Conservation (phyloP, 2,888 invertebrate genomes). For the Entomobrya proxima region DNA sequence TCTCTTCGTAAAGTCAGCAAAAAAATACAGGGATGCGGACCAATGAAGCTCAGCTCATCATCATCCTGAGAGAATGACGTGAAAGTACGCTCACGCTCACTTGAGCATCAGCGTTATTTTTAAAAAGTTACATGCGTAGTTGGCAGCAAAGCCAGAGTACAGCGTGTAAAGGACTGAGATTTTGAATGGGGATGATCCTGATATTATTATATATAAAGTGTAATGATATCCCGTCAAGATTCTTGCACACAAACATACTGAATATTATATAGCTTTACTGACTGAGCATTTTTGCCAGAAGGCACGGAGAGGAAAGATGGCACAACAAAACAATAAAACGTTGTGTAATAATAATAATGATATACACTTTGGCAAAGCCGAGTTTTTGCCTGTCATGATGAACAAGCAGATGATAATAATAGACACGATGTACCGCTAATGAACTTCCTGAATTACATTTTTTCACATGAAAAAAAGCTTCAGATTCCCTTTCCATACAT, state of each 20-base stretch:
- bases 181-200: conserved; percentile 10
- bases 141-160: conserved; percentile 16
- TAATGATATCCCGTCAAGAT: not conserved
- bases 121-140: conserved; percentile 4
- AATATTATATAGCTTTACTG: too few relatives aligned
- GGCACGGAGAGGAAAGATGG: not conserved
- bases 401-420: conserved; percentile 65
- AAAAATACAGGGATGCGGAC: conserved; percentile 19
- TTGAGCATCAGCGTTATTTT: not conserved
- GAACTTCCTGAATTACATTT: conserved; percentile 72
- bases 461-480: conserved; percentile 40
- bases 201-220: not conserved
- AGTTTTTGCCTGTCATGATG: conserved; percentile 53
- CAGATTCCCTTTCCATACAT: conserved; percentile 53
- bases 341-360: not conserved
- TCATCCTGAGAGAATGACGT: too few relatives aligned
- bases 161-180: not conserved
- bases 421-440: conserved; percentile 72
- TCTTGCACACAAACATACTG: not conserved
- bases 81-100: conserved; percentile 12
- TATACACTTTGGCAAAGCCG: conserved; percentile 18
- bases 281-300: not conserved
- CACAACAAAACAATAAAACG: not conserved
- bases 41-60: conserved; percentile 35
- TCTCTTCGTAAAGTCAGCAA: not conserved